Evolutionary conservation across 2,113 vertebrate species (phyloP).

Genomic region (Myiozetetes cayanensis): DNA sequence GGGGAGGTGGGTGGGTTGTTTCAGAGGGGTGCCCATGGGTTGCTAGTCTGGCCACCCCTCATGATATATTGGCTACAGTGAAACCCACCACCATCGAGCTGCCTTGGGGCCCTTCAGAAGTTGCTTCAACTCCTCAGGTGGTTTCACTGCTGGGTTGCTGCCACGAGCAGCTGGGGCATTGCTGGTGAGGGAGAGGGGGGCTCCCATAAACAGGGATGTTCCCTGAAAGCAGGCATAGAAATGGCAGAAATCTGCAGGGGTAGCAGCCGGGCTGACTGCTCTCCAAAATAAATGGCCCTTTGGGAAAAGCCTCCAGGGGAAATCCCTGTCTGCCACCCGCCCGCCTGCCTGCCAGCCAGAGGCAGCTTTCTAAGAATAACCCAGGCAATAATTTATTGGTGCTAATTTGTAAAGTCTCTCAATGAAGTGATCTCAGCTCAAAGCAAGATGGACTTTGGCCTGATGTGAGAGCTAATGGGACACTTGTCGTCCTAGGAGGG

Average conservation of each 20-base stretch:
- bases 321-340: not conserved
- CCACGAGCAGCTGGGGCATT: accelerated
- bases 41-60: not conserved
- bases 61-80: not conserved
- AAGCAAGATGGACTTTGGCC: slow-evolving; percentile 35
- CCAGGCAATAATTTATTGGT: slow-evolving; percentile 9
- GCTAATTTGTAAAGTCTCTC: slow-evolving; percentile 71
- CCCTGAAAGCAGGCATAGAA: not conserved
- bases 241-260: not conserved
- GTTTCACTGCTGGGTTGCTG: not conserved
- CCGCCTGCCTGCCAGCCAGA: not conserved
- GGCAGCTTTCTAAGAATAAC: slow-evolving; percentile 51
- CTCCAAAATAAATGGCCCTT: not conserved
- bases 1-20: not conserved
- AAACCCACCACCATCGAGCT: not conserved
- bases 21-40: not conserved
- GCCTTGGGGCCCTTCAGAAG: not conserved
- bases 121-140: not conserved
- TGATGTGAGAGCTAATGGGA: slow-evolving; percentile 41
- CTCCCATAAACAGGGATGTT: not conserved
- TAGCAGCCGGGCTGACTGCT: not conserved
- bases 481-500: not conserved
- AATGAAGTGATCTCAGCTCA: slow-evolving; percentile 5
- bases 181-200: not conserved
- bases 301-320: slow-evolving; percentile 16